phyloP scores from a whole-genome alignment of 2,888 invertebrate species.

The Lithosia quadra region DNA sequence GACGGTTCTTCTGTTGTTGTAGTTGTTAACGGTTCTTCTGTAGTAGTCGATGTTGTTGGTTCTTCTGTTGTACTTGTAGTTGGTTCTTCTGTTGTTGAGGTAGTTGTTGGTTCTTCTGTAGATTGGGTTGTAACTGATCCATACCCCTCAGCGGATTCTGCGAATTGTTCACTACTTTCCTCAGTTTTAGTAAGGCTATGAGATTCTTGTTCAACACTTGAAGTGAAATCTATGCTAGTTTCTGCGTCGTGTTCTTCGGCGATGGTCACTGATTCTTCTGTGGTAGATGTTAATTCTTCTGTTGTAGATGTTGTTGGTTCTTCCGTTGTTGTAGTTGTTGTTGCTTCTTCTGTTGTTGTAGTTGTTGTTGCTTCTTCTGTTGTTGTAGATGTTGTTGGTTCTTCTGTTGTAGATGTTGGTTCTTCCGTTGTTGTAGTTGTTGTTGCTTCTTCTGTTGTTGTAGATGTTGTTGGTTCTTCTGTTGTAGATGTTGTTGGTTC shows the following conservation, averaged over 20 bases:
- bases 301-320: background rate
- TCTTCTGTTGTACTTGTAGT: background rate
- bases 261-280: slow-evolving; percentile 1
- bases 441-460: background rate
- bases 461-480: slow-evolving; percentile 6
- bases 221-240: slow-evolving; percentile 2
- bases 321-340: background rate
- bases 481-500: slow-evolving; percentile 11
- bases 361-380: slow-evolving; percentile 16
- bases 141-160: background rate
- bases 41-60: background rate
- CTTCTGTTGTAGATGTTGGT: slow-evolving; percentile 17
- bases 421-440: background rate
- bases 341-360: background rate
- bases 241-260: background rate
- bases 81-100: background rate
- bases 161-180: background rate
- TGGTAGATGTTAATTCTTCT: slow-evolving; percentile 16
- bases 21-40: background rate
- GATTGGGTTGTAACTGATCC: background rate
- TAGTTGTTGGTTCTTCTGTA: too few species aligned
- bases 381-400: slow-evolving; percentile 6
- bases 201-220: background rate
- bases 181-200: slow-evolving; percentile 11
- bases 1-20: background rate